These are phyloP conservation scores for Origma solitaria DNA, from an alignment of 2,113 vertebrate species.

Conservation along the genomic window DNA sequence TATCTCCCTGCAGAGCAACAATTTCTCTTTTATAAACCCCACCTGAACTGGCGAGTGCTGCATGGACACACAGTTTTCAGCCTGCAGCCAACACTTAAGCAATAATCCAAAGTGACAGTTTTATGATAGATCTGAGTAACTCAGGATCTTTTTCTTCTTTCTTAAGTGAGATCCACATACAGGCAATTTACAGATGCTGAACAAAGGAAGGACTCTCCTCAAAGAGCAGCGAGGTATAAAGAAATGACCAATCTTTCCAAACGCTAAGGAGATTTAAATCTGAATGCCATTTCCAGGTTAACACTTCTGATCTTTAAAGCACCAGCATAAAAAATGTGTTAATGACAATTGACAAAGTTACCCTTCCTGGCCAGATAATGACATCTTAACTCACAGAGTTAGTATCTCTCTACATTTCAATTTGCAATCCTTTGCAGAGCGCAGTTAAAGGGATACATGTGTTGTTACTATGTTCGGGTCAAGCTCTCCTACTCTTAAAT, in stretches of 20 bases:
- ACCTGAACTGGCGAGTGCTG: background rate
- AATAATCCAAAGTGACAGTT: constrained; percentile 39
- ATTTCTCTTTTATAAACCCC: constrained; percentile 43
- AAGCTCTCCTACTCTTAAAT: constrained; percentile 26
- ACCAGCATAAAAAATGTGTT: background rate
- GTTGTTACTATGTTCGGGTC: background rate
- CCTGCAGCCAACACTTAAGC: constrained; percentile 21
- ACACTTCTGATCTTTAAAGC: background rate
- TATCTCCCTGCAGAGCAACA: constrained; percentile 43
- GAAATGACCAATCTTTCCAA: background rate
- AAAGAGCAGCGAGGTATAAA: background rate
- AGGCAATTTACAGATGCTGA: background rate
- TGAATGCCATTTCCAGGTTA: background rate
- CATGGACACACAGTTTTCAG: background rate
- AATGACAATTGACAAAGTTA: background rate
- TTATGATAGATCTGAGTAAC: constrained; percentile 41
- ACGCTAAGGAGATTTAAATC: background rate
- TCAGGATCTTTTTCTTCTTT: background rate
- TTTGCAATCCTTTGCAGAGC: background rate
- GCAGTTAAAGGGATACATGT: background rate
- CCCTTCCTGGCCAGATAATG: background rate
- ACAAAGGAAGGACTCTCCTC: background rate
- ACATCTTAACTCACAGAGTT: background rate
- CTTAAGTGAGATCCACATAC: background rate
- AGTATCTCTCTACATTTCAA: background rate